phyloP scores from a whole-genome alignment of 1,140 invertebrate genomes.

The Lanistes nyassanus region DNA sequence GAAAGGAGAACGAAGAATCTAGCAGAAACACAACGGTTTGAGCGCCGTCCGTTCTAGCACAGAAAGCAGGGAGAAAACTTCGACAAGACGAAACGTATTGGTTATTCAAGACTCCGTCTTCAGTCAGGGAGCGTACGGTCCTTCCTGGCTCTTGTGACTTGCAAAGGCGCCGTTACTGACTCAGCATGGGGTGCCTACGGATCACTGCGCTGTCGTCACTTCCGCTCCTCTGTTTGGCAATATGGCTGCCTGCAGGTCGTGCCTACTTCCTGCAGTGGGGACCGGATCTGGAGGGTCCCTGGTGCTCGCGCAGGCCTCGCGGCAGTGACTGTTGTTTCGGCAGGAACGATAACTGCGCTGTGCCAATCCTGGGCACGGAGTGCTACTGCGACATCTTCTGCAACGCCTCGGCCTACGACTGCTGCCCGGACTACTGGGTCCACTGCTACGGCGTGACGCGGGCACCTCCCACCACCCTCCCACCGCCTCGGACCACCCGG shows the following conservation, averaged over 20 bases:
- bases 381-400: conserved; percentile 97
- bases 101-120: neutral
- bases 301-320: conserved; percentile 42
- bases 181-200: neutral
- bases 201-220: neutral
- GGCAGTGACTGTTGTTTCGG: conserved; percentile 74
- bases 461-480: conserved; percentile 18
- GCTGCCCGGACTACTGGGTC: conserved; percentile 86
- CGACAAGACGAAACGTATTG: neutral
- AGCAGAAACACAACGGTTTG: no score
- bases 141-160: neutral
- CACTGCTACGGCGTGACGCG: conserved; percentile 73
- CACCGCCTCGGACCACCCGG: conserved; percentile 20
- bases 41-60: no score
- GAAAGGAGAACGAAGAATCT: no score
- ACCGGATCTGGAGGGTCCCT: conserved; percentile 47
- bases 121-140: neutral
- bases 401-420: conserved; percentile 77
- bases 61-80: no score
- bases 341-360: conserved; percentile 78
- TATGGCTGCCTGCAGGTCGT: neutral
- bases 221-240: neutral
- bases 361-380: conserved; percentile 78
- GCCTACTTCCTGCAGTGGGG: conserved; percentile 41
- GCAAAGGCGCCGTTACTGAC: neutral